Evolutionary conservation across 2,888 invertebrate species (phyloP).

Genomic region (Lochmaea capreae): DNA sequence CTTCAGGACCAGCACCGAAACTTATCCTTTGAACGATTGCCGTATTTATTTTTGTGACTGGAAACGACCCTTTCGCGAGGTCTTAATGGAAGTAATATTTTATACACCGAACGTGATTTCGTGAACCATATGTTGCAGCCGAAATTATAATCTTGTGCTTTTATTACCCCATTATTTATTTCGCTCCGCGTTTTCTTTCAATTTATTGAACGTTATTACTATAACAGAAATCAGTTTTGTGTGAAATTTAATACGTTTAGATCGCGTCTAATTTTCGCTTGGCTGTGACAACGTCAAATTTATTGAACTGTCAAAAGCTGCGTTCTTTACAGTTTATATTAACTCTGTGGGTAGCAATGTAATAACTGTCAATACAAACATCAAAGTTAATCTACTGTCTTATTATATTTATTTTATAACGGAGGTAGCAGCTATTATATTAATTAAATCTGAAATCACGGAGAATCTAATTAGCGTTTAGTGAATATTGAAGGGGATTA

Average conservation of each 20-base stretch:
- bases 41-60: neutral
- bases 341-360: too few species aligned
- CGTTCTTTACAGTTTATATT: too few species aligned
- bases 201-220: neutral
- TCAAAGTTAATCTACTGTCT: neutral
- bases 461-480: slow-evolving; percentile 2
- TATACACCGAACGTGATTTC: neutral
- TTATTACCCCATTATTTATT: neutral
- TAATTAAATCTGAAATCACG: neutral
- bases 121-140: neutral
- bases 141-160: neutral
- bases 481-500: neutral
- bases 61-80: neutral
- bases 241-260: neutral
- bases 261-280: too few species aligned
- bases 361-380: too few species aligned
- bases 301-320: too few species aligned
- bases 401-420: neutral
- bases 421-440: neutral
- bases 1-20: too few species aligned
- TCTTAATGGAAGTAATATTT: slow-evolving; percentile 2
- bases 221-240: neutral
- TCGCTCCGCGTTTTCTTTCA: neutral
- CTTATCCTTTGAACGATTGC: too few species aligned
- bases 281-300: too few species aligned